Evolutionary conservation across 1,140 invertebrate genomes (phyloP), one percentile per base, ranked within the genome.

Genomic region (Harpegnathos saltator): DNA sequence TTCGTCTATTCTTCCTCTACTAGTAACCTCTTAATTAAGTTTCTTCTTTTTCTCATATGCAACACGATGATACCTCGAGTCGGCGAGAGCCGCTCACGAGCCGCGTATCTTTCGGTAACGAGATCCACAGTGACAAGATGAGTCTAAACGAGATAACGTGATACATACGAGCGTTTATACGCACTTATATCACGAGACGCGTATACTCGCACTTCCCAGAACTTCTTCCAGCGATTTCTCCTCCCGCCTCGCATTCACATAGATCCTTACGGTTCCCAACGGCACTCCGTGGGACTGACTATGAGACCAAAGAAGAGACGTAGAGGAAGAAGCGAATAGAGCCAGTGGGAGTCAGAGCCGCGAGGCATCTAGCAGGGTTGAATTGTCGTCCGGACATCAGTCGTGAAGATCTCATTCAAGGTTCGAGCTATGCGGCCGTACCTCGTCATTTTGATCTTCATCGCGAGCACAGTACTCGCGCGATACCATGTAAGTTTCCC

Each of bases 401-500:
- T 89, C 83, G 74, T 75, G 61, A 11, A 68, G 77, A 44, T 75
- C 61, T 63, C 71, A 24, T 59, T 65, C 44, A 63, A 77, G 33
- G 59, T 61, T 75, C 26, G 50, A 87, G 61, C 65, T 62, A 90
- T 90, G 89, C 74, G 82, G 65, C 58, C 48, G 33, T 82, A 75
- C 54, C 65, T 85, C 65, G 17, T 85, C 48, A 48, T 91, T 56
- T 7, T 89, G 58, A 56, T 89, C 50, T 82, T 86, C n/a, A 62
- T 85, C 26, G 29, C 48, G 59, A 78, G 75, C 63, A 75, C 78
- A n/a, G 84, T 59, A 26, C 52, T 88, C n/a, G 85, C 89, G n/a
- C 63, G 19, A 11, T 90, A 89, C 71, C 65, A 86, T 12, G 91
- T 91, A 86, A 91, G 90, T 91, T 72, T 48, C 50, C n/a, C 38